A percentile compares a stretch with the other conserved stretches of the same genome.
These are phyloP conservation scores for Phrynocephalus forsythii DNA, from an alignment of 2,797 vertebrate genomes.

Conservation along the genomic window DNA sequence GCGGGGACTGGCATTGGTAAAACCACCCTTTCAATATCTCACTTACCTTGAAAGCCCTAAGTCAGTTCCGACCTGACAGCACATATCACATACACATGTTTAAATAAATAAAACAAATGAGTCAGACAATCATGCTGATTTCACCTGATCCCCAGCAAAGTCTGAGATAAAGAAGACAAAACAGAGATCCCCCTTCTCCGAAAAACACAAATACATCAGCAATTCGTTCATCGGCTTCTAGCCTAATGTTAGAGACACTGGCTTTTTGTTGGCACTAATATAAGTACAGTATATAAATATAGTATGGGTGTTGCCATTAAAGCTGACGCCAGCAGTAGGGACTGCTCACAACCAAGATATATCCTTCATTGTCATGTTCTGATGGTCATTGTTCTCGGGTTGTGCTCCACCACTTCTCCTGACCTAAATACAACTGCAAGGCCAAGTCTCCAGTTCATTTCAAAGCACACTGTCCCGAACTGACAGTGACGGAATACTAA, in stretches of 20 bases:
- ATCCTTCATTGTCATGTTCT: neutral
- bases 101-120: too few species aligned
- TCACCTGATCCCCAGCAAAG: too few species aligned
- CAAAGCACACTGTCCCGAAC: neutral
- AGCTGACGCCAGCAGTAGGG: neutral
- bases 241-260: neutral
- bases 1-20: too few species aligned
- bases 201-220: too few species aligned
- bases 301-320: neutral
- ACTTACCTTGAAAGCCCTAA: too few species aligned
- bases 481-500: slow-evolving; percentile 36
- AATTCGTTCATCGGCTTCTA: too few species aligned
- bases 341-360: neutral
- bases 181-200: too few species aligned
- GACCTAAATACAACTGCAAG: slow-evolving; percentile 18
- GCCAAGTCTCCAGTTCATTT: slow-evolving; percentile 20
- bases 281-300: neutral
- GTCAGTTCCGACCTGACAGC: too few species aligned
- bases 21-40: too few species aligned
- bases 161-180: too few species aligned
- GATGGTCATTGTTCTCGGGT: neutral
- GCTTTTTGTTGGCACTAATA: neutral
- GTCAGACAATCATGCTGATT: too few species aligned
- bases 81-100: too few species aligned
- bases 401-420: slow-evolving; percentile 13